These are phyloP conservation scores for Aphodius granarius DNA, from an alignment of 2,888 invertebrate species.

Conservation along the genomic window DNA sequence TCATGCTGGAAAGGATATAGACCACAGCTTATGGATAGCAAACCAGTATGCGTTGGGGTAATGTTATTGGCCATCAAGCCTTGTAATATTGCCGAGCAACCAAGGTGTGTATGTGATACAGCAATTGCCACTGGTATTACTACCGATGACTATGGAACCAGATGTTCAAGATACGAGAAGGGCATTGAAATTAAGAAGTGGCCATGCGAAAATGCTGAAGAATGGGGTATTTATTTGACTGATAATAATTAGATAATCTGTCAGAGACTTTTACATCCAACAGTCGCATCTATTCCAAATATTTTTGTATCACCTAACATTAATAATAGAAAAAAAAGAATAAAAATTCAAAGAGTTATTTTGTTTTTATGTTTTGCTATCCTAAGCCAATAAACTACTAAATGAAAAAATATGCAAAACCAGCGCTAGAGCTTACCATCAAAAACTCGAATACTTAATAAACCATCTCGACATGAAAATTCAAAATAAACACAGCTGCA, in stretches of 20 bases:
- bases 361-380: too few species aligned
- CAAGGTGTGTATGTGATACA: constrained; percentile 42
- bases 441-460: neutral
- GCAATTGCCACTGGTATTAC: constrained; percentile 35
- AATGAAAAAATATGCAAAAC: neutral
- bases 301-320: too few species aligned
- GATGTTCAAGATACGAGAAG: neutral
- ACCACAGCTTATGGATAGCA: constrained; percentile 32
- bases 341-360: too few species aligned
- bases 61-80: constrained; percentile 23
- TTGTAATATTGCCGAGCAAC: constrained; percentile 43
- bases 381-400: neutral
- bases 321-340: too few species aligned
- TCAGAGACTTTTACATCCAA: too few species aligned
- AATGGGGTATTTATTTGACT: too few species aligned
- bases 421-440: neutral
- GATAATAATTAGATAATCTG: too few species aligned
- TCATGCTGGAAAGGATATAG: constrained; percentile 47
- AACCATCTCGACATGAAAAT: neutral
- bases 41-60: constrained; percentile 21
- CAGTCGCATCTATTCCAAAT: too few species aligned
- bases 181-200: constrained; percentile 2
- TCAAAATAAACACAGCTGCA: neutral
- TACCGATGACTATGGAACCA: neutral
- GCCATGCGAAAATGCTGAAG: constrained; percentile 27